Evolutionary conservation across 2,113 vertebrate species (phyloP), one percentile per base, ranked within the genome.

Genomic region (Chaetodon trifascialis): DNA sequence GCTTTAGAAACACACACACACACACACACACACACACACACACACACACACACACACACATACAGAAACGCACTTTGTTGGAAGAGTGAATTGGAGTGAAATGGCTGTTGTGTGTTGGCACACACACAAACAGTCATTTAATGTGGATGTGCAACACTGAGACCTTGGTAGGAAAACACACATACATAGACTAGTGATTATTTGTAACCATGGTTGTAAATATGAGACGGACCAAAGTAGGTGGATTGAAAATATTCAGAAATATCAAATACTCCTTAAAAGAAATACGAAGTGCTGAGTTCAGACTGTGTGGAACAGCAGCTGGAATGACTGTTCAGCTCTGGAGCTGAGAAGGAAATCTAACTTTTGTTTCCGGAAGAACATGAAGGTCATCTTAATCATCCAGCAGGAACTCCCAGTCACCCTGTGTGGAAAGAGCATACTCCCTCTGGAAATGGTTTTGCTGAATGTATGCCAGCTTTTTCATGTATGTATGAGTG

Each of bases 381-480:
- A 73, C 7, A 73, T 55, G 67, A 75, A 38, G 46, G 30, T 71
- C 19, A 36, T 54, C 47, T 59, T 2, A 51, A 21, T 67, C 63
- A 19, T 36, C 58, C 73, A 40, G 21, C n/a, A 10, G 38, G 63
- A 46, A 25, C 46, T 73, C 62, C 59, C 12, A 11, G 76, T 78
- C 66, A 40, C 16, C 30, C 34, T 0, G 2, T 42, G 60, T 76
- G 55, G 46, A 67, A 65, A 49, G 64, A 38, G 44, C 5, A 17
- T 56, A 36, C 60, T 73, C n/a, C 44, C n/a, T 54, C 9, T 65
- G 46, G 59, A 74, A 51, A 23, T 67, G n/a, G 12, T 81, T 79
- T 34, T 77, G 49, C 83, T 88, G 86, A 92, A 93, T 93, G 89
- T 92, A 84, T 80, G 77, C 80, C 69, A 64, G 76, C 73, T 85